phyloP scores from a whole-genome alignment of 2,888 invertebrate genomes.

The Periphyllus acericola region DNA sequence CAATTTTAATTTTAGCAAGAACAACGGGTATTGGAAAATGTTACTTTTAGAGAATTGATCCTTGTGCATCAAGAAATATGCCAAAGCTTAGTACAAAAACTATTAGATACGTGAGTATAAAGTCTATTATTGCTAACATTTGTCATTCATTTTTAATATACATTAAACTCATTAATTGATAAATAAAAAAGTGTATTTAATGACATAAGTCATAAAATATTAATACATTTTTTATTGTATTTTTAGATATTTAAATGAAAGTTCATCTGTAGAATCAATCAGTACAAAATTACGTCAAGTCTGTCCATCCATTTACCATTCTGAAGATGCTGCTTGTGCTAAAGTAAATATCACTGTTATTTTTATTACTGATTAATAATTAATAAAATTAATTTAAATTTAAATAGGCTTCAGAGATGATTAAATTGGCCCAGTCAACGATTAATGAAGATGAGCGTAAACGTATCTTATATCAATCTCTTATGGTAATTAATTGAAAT shows the following conservation, averaged over 20 bases:
- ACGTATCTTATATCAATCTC: conserved; percentile 69
- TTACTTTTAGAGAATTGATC: conserved; percentile 78
- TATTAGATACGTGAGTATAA: conserved; percentile 77
- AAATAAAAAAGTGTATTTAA: background rate
- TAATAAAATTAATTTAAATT: background rate
- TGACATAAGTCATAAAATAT: conserved; percentile 18
- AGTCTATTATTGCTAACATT: background rate
- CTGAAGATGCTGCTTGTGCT: conserved; percentile 95
- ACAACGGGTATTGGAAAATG: conserved; percentile 71
- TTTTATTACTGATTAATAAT: background rate
- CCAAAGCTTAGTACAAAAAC: conserved; percentile 80
- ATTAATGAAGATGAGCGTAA: conserved; percentile 81
- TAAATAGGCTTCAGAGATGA: conserved; percentile 81
- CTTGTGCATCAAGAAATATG: conserved; percentile 82
- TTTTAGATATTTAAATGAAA: conserved; percentile 86
- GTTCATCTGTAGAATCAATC: conserved; percentile 93
- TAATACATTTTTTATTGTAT: background rate
- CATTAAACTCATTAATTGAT: conserved; percentile 32
- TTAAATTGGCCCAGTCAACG: conserved; percentile 82
- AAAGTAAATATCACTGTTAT: conserved; percentile 73
- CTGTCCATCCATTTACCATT: conserved; percentile 92
- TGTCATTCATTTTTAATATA: background rate
- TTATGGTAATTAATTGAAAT: conserved; percentile 47
- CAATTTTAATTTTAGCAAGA: conserved; percentile 69
- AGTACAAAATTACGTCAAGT: conserved; percentile 86